These are phyloP conservation scores for Pachyuromys duprasi DNA, from an alignment of 2,797 vertebrate species.

Conservation along the genomic window DNA sequence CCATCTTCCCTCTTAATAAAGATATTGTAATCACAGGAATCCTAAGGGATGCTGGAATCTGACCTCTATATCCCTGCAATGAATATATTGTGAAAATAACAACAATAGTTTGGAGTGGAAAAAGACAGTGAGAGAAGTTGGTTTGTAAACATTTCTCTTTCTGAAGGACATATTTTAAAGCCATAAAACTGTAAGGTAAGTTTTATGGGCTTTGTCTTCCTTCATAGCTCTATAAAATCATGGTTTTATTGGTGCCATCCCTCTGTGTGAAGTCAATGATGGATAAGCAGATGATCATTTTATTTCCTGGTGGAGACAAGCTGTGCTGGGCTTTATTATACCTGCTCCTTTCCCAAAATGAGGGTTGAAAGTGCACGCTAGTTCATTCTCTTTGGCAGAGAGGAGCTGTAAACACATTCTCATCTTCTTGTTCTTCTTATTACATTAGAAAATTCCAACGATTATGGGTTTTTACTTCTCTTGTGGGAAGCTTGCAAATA, in stretches of 20 bases:
- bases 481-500: constrained; percentile 52
- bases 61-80: background rate
- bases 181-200: constrained; percentile 52
- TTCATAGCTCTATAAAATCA: constrained; percentile 71
- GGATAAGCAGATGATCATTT: constrained; percentile 77
- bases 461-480: constrained; percentile 59
- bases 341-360: constrained; percentile 40
- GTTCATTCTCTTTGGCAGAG: constrained; percentile 69
- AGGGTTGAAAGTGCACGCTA: constrained; percentile 41
- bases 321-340: constrained; percentile 66
- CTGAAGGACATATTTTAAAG: constrained; percentile 53
- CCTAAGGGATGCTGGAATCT: background rate
- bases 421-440: constrained; percentile 56
- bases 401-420: constrained; percentile 61
- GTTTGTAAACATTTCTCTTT: constrained; percentile 74
- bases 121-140: background rate
- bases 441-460: constrained; percentile 63
- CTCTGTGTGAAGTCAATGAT: constrained; percentile 73
- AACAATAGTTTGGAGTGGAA: background rate
- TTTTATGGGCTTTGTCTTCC: constrained; percentile 74
- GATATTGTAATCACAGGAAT: background rate
- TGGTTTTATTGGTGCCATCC: constrained; percentile 66
- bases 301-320: constrained; percentile 70
- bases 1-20: background rate
- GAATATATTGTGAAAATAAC: constrained; percentile 13